Percentiles rank a stretch among this genome's conserved stretches.
Conservation (phyloP, 2,797 vertebrate species). For the Morus bassanus region DNA sequence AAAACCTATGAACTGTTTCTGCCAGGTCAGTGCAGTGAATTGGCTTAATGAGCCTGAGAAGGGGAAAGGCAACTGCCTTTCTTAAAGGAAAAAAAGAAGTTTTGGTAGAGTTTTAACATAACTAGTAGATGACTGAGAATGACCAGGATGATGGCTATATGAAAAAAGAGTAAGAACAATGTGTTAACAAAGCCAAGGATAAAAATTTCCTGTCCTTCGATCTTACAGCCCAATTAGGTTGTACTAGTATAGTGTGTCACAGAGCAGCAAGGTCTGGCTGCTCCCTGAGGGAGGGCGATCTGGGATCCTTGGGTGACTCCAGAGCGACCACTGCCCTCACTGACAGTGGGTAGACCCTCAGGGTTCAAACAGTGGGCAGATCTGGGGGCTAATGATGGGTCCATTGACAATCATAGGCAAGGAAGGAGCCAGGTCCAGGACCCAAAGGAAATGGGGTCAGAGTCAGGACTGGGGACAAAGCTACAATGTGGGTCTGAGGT, state of each 20-base stretch:
- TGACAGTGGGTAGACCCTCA: background rate
- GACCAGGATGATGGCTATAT: background rate
- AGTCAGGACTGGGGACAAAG: background rate
- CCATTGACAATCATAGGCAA: background rate
- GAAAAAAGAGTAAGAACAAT: background rate
- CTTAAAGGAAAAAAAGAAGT: background rate
- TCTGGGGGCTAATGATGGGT: background rate
- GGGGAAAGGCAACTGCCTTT: background rate
- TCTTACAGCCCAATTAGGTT: background rate
- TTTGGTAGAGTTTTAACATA: background rate
- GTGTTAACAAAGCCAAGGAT: background rate
- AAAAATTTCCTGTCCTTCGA: background rate
- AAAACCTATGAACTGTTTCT: background rate
- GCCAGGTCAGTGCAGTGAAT: background rate
- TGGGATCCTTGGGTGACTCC: background rate
- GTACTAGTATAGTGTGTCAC: background rate
- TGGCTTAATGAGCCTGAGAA: background rate
- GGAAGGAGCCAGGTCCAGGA: background rate
- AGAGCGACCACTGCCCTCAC: background rate
- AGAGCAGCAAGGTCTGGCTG: background rate
- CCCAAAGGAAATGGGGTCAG: background rate
- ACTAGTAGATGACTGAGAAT: background rate
- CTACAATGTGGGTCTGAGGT: background rate
- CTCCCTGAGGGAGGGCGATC: background rate
- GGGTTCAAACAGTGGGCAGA: background rate